Base-by-base conservation (phyloP, 2,888 invertebrate species). In the Heliconius aoede region DNA sequence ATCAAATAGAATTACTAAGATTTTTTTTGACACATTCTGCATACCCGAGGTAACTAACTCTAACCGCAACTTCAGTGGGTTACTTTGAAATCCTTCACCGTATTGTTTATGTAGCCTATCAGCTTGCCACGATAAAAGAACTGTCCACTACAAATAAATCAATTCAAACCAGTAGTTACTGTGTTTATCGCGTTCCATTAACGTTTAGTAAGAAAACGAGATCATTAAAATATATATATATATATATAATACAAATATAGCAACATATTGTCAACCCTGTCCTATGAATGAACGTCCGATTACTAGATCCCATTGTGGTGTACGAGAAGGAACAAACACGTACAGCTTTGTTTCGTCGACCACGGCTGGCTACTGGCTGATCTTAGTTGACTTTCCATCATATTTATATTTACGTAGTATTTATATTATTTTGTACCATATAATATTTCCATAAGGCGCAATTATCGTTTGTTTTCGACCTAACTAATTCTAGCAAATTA, bases 221-320 rank as follows among this genome's bases (percentile, higher is more conserved):
- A 36, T 13, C 36, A 36, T n/a, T n/a, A 13, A 36, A 18, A 46
- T 2, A 46, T 2, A 46, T 18, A 46, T 18, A 46, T 46, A 7
- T 5, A 46, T 5, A 46, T 15, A 46, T 51, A 51, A 7, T 21
- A 21, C 1, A 46, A 46, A 21, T 51, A 51, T 21, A 21, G 51
- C 21, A 21, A 24, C 5, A 15, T 24, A 1, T 40, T 69, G 40
- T 61, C 88, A 90, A 79, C 91, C 91, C 89, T 90, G 82, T 60
- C n/a, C 71, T 76, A 73, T 74, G 83, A 88, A 85, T 87, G 87
- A 90, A 88, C 86, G 86, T 86, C 86, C 89, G 86, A 88, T 88
- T 89, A 88, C 88, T 69, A 69, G 26, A 51, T 55, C 46, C 69
- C 65, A 60, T 30, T 68, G 58, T 74, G 61, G 58, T 65, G 28